Evolutionary conservation across 2,797 vertebrate species (phyloP), one percentile per base, ranked within the genome.

Genomic region (Syncerus caffer): DNA sequence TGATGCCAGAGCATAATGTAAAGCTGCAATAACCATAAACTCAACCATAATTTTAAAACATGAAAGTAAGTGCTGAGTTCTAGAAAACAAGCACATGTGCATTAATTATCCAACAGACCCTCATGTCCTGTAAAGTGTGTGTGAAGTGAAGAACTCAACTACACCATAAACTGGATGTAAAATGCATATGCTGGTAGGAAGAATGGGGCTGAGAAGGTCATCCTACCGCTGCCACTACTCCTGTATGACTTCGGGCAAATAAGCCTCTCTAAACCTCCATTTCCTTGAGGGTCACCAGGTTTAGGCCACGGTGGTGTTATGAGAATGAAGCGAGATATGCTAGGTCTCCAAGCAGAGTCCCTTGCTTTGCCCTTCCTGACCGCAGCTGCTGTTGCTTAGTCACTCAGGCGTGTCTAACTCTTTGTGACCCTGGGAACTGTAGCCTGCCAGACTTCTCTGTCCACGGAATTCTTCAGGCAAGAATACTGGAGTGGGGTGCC

Each of bases 61-160:
- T 74, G 89, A 79, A 90, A 87, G 82, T 79, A 91, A 94, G 93
- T 23, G 67, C 93, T 58, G 95, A 76, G 89, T 90, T 95, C 83
- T 67, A 86, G 94, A 74, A 90, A 91, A 71, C 1, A 5, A 95
- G 74, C 27, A 16, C 12, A 10, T 6, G 58, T 31, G 6, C 60
- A 4, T 80, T 80, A 93, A 91, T 96, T 89, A 85, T 76, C 51
- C 42, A 76, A 7, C 3, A 91, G 89, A 74, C 42, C 76, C 95
- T 79, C 64, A 29, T 31, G 50, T 47, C 15, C 86, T 29, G 17
- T 42, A 89, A 95, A 91, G 51, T 0, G 0, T 34, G 17, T 13
- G 29, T 51, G 58, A 86, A 83, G n/a, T 21, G 25, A 74, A 93
- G 88, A 85, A 7, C 87, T 78, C 27, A 29, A 29, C 58, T 7